Conservation (phyloP, 1,140 invertebrate genomes). For the Danaus plexippus region DNA sequence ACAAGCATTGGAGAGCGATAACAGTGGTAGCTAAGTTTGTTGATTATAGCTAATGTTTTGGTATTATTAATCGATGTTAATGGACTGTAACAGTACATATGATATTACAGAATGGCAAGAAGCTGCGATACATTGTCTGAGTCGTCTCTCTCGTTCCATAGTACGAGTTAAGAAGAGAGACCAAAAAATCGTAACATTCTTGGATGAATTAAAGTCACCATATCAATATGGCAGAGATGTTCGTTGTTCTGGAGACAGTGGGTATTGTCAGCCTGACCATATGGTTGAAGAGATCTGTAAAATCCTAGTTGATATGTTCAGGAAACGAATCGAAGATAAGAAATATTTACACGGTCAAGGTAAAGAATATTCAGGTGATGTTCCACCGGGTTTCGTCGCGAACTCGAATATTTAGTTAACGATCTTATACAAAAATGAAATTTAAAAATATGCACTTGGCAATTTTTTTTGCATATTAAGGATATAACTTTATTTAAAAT, state of each 20-base stretch:
- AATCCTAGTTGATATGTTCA: conserved; percentile 36
- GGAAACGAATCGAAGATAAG: conserved; percentile 33
- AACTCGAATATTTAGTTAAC: no score
- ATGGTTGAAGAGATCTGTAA: conserved; percentile 47
- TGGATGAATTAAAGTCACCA: no score
- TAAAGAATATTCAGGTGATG: conserved; percentile 14
- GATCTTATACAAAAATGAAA: no score
- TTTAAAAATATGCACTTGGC: no score
- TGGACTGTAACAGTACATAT: not conserved
- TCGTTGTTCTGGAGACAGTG: conserved; percentile 27
- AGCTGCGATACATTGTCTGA: conserved; percentile 40
- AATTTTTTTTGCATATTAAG: no score
- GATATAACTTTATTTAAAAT: no score
- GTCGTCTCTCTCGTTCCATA: conserved; percentile 36
- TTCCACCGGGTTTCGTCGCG: not conserved
- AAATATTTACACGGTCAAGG: conserved; percentile 39
- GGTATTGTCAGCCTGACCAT: conserved; percentile 51
- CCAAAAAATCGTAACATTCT: no score
- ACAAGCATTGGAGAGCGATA: conserved; percentile 37
- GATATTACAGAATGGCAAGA: conserved; percentile 45
- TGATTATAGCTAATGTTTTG: not conserved
- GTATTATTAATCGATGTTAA: not conserved
- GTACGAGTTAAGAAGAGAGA: no score
- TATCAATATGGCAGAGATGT: no score
- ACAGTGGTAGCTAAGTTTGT: conserved; percentile 25